Percentiles rank a stretch among this genome's conserved stretches.
phyloP scores from a whole-genome alignment of 2,888 invertebrate genomes.

The Caenorhabditis panamensis region DNA sequence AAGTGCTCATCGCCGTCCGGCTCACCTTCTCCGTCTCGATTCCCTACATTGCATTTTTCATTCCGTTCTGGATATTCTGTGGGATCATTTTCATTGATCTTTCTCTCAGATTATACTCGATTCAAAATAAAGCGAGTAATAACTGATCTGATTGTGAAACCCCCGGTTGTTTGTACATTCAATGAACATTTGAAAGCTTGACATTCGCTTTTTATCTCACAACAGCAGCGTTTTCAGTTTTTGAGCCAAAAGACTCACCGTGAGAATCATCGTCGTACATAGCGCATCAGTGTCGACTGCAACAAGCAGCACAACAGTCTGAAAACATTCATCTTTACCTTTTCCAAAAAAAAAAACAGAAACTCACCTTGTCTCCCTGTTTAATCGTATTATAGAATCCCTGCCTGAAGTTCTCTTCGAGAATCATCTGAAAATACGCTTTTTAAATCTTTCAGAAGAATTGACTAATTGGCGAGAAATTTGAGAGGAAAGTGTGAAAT shows the following conservation, averaged over 20 bases:
- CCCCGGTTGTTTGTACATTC: too few relatives aligned
- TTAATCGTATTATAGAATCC: constrained; percentile 59
- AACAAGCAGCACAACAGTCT: constrained; percentile 76
- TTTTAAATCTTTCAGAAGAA: neutral
- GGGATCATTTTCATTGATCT: constrained; percentile 56
- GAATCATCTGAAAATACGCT: constrained; percentile 38
- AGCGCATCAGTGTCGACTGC: constrained; percentile 78
- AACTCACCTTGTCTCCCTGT: constrained; percentile 42
- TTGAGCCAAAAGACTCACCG: constrained; percentile 65
- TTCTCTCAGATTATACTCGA: constrained; percentile 46
- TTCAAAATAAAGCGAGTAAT: constrained; percentile 42
- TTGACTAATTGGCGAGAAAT: neutral
- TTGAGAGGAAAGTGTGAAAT: constrained; percentile 5
- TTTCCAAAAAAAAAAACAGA: neutral
- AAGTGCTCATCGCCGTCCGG: constrained; percentile 55
- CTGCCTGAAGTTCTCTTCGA: constrained; percentile 53
- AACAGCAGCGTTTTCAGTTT: too few relatives aligned
- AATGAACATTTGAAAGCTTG: too few relatives aligned
- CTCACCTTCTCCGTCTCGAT: constrained; percentile 24
- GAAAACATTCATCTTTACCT: constrained; percentile 38
- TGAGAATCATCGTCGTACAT: constrained; percentile 75
- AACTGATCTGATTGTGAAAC: too few relatives aligned
- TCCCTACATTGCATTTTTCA: constrained; percentile 48
- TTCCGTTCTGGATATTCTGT: constrained; percentile 63
- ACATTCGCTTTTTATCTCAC: neutral